A percentile compares a stretch with the other conserved stretches of the same genome.
Evolutionary conservation across 1,140 invertebrate species (phyloP).

Genomic region (Drosophila ambigua): DNA sequence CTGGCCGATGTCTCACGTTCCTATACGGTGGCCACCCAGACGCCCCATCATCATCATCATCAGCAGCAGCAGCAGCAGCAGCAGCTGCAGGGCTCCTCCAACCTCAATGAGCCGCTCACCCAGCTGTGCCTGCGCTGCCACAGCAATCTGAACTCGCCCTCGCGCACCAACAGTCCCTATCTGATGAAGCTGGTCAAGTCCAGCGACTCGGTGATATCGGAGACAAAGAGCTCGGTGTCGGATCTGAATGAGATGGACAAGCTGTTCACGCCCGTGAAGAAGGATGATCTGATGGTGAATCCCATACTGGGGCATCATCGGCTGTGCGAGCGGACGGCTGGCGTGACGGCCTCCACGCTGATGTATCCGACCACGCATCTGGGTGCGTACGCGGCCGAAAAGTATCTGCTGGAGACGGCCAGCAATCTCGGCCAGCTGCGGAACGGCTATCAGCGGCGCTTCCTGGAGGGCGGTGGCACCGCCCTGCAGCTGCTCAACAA

Average conservation of each 20-base stretch:
- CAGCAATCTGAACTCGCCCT: conserved; percentile 83
- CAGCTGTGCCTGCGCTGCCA: conserved; percentile 86
- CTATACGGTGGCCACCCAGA: conserved; percentile 87
- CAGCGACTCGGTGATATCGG: conserved; percentile 82
- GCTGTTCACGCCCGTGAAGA: conserved; percentile 78
- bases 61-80: neutral
- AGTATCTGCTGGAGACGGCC: conserved; percentile 69
- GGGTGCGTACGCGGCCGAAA: conserved; percentile 70
- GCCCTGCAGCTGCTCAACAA: conserved; percentile 66
- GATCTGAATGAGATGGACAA: conserved; percentile 82
- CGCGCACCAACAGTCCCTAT: conserved; percentile 82
- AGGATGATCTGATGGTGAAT: conserved; percentile 84
- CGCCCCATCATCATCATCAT: conserved; percentile 68
- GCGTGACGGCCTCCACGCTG: conserved; percentile 60
- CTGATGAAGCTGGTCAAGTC: conserved; percentile 83
- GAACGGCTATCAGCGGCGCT: conserved; percentile 63
- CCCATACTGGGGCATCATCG: conserved; percentile 86
- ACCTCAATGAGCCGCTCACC: conserved; percentile 84
- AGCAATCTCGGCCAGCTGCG: conserved; percentile 66
- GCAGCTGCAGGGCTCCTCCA: conserved; percentile 20
- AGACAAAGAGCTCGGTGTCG: conserved; percentile 83
- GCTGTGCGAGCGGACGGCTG: conserved; percentile 84
- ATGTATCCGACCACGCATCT: conserved; percentile 74
- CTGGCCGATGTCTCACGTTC: conserved; percentile 86
- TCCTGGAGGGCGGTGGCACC: conserved; percentile 75